Percentiles rank a stretch among this genome's conserved stretches.
Evolutionary conservation across 1,140 invertebrate species (phyloP).

Genomic region (Microvelia longipes): DNA sequence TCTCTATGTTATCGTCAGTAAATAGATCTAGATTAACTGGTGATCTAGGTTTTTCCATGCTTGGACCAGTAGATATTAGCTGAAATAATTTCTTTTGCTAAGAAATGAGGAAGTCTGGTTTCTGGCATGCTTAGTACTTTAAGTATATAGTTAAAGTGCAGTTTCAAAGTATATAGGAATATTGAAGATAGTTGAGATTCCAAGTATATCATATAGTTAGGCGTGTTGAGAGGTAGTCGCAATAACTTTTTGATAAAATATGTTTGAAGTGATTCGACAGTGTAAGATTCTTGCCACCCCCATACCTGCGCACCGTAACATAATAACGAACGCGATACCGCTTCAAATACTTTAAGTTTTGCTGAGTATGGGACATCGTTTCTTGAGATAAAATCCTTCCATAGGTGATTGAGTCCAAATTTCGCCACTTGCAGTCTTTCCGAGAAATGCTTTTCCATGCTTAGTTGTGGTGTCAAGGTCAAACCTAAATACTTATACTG

Average conservation of each 20-base stretch:
- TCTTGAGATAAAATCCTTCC: not conserved
- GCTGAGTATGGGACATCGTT: not conserved
- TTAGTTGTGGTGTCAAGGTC: constrained; percentile 6
- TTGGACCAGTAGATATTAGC: too few relatives aligned
- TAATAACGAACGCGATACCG: not conserved
- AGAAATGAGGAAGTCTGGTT: too few relatives aligned
- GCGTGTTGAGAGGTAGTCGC: not conserved
- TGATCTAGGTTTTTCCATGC: too few relatives aligned
- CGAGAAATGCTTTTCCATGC: not conserved
- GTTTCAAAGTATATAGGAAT: not conserved
- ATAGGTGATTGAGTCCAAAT: not conserved
- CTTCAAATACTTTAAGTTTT: constrained; percentile 3
- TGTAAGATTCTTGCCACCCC: not conserved
- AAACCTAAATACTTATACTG: constrained; percentile 12
- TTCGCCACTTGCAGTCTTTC: not conserved
- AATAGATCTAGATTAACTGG: too few relatives aligned
- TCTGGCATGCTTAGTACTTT: too few relatives aligned
- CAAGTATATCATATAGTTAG: not conserved
- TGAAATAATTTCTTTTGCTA: too few relatives aligned
- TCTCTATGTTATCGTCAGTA: too few relatives aligned
- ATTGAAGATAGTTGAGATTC: not conserved
- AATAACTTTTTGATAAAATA: not conserved
- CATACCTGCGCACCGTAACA: not conserved
- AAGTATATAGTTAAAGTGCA: too few relatives aligned
- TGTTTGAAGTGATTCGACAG: not conserved